Conservation (phyloP, 2,113 vertebrate genomes). For the Uria lomvia region DNA sequence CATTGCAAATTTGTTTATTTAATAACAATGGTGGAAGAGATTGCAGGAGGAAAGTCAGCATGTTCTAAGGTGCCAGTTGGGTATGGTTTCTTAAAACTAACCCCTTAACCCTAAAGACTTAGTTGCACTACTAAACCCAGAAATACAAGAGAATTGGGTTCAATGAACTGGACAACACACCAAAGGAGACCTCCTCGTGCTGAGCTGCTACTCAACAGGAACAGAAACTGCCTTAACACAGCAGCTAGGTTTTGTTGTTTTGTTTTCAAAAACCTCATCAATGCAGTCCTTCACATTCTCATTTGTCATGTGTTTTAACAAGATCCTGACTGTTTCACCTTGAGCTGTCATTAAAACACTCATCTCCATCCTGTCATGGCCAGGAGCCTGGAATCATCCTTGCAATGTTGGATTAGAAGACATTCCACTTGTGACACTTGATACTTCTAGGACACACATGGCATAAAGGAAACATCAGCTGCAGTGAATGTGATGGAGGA, state of each 20-base stretch:
- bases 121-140: conserved; percentile 64
- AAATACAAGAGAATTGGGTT: conserved; percentile 31
- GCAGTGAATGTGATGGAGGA: background rate
- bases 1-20: background rate
- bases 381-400: background rate
- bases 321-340: background rate
- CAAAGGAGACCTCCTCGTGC: conserved; percentile 61
- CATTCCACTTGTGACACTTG: background rate
- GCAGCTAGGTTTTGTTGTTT: conserved; percentile 38
- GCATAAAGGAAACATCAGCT: background rate
- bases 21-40: background rate
- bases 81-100: conserved; percentile 23
- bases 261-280: background rate
- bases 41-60: background rate
- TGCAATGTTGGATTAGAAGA: background rate
- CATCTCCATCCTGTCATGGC: background rate
- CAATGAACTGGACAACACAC: conserved; percentile 44
- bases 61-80: background rate
- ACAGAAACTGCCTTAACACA: conserved; percentile 62
- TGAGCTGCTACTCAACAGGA: conserved; percentile 59
- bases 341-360: background rate
- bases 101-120: conserved; percentile 19
- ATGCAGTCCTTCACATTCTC: background rate
- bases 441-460: background rate
- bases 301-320: background rate